These are phyloP conservation scores for Trachythela sp. DNA, from an alignment of 64 coral and sea anemone genomes.

Conservation along the genomic window DNA sequence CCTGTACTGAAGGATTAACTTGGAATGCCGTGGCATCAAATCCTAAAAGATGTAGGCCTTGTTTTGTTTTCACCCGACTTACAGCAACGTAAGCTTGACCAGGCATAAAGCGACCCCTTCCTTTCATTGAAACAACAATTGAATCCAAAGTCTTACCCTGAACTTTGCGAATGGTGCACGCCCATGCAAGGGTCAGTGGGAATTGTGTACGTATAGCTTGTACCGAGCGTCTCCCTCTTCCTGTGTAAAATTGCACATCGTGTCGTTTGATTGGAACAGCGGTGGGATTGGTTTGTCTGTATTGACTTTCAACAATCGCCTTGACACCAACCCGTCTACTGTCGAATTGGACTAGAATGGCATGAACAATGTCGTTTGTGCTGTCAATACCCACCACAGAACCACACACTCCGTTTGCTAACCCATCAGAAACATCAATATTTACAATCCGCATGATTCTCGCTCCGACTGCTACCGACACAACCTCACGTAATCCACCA, in stretches of 20 bases:
- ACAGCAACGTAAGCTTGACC: background rate
- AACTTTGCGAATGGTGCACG: background rate
- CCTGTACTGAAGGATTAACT: background rate
- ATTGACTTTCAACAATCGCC: background rate
- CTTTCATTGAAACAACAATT: background rate
- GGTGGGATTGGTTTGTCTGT: background rate
- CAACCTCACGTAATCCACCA: too few species aligned
- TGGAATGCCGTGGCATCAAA: background rate
- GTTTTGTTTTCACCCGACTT: background rate
- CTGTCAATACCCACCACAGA: background rate
- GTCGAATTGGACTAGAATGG: background rate
- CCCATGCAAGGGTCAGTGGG: background rate
- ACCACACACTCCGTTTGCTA: background rate
- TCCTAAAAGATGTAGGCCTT: background rate
- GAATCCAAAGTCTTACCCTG: background rate
- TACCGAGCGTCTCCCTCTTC: background rate
- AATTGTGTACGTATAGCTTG: background rate
- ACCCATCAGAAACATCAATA: background rate
- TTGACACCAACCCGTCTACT: background rate
- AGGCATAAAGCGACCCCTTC: conserved; percentile 3
- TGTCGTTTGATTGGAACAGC: conserved; percentile 4
- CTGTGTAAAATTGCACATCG: background rate
- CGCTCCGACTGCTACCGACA: too few species aligned
- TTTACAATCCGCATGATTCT: too few species aligned
- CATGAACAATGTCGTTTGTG: background rate